These are phyloP conservation scores for Hanleya hanleyi DNA, from an alignment of 2,888 invertebrate genomes.

Conservation along the genomic window DNA sequence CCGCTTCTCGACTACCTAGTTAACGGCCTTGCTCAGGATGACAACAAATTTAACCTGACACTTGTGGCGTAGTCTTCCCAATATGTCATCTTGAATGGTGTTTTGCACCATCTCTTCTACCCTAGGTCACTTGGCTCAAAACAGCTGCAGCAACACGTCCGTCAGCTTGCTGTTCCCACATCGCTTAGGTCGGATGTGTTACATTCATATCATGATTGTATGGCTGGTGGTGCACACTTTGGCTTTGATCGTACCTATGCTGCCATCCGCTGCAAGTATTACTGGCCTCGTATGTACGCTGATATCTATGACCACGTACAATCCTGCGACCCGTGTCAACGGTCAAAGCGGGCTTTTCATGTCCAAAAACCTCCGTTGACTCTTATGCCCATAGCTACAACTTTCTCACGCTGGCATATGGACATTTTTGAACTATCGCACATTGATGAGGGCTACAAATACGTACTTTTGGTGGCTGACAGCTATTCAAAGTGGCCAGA, in stretches of 20 bases:
- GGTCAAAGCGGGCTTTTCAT: not conserved
- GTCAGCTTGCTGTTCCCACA: not conserved
- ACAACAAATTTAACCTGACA: too few relatives aligned
- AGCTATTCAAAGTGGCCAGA: not conserved
- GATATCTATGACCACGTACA: constrained; percentile 4
- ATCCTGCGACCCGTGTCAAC: constrained; percentile 10
- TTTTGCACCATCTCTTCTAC: not conserved
- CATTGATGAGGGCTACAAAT: not conserved
- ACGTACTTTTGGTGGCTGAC: not conserved
- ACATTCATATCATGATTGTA: not conserved
- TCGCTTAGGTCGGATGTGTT: not conserved
- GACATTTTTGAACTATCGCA: not conserved
- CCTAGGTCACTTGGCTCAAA: not conserved
- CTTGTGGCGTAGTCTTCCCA: too few relatives aligned
- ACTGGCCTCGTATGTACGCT: constrained; percentile 6
- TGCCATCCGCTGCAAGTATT: not conserved
- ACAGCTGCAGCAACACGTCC: not conserved
- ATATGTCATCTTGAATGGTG: not conserved
- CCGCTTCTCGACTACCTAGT: too few relatives aligned
- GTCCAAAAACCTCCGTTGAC: not conserved
- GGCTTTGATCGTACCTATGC: not conserved
- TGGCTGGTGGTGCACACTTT: not conserved
- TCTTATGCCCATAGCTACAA: not conserved
- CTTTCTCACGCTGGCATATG: not conserved
- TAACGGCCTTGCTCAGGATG: too few relatives aligned